These are phyloP conservation scores for Dermatophagoides farinae DNA, from an alignment of 1,140 invertebrate species.

Conservation along the genomic window DNA sequence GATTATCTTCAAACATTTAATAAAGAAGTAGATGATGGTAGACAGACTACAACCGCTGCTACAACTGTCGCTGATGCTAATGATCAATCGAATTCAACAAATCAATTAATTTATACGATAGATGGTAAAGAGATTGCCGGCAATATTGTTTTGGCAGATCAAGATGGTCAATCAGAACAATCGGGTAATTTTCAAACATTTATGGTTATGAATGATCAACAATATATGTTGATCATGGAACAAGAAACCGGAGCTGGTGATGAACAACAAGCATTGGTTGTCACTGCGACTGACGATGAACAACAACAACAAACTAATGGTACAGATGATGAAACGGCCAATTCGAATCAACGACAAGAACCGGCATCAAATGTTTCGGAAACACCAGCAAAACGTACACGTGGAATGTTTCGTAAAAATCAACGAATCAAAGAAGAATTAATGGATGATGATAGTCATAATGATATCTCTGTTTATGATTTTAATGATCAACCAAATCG, in stretches of 20 bases:
- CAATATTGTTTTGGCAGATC: conserved; percentile 1
- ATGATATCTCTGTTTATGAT: conserved; percentile 35
- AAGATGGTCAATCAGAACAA: conserved; percentile 11
- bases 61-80: not conserved
- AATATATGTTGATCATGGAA: not conserved
- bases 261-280: conserved; percentile 2
- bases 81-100: not conserved
- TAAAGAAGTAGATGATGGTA: conserved; percentile 41
- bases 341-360: not conserved
- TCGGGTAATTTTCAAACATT: not conserved
- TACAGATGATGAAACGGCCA: not conserved
- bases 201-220: not conserved
- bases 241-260: not conserved
- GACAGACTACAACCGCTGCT: not conserved
- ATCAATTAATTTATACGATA: not conserved
- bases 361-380: too few relatives aligned
- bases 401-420: not conserved
- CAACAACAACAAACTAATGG: not conserved
- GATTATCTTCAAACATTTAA: conserved; percentile 63
- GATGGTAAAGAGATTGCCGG: conserved; percentile 5
- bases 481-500: conserved; percentile 29
- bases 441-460: conserved; percentile 15
- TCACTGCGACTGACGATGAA: not conserved
- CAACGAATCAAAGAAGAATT: conserved; percentile 13
- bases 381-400: not conserved